phyloP scores from a whole-genome alignment of 2,888 invertebrate species.

The Limnephilus auricula region DNA sequence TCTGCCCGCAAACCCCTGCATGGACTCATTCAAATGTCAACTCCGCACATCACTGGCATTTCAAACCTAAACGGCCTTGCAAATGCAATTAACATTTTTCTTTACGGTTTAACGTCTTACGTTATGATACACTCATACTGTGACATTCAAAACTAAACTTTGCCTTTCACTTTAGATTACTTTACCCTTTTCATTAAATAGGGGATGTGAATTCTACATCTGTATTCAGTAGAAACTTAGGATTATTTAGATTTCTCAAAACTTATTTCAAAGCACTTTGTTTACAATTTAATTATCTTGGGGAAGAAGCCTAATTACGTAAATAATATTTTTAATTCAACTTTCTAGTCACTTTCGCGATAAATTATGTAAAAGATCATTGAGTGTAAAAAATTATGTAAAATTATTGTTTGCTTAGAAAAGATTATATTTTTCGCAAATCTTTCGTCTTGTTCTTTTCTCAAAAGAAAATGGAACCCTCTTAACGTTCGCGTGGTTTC shows the following conservation, averaged over 20 bases:
- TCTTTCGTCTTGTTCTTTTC: slow-evolving; percentile 41
- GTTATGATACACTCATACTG: not conserved
- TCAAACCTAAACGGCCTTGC: not conserved
- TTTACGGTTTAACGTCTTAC: not conserved
- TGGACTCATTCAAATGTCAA: slow-evolving; percentile 43
- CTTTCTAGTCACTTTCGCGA: not conserved
- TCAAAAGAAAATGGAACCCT: slow-evolving; percentile 37
- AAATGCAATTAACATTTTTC: not conserved
- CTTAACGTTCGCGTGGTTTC: slow-evolving; percentile 15
- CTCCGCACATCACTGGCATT: slow-evolving; percentile 29
- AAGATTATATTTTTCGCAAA: not conserved
- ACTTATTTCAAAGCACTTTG: not conserved
- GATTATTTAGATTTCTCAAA: not conserved
- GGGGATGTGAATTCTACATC: not conserved
- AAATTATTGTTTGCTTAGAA: not conserved
- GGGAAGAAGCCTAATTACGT: not conserved
- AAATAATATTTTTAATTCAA: not conserved
- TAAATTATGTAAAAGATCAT: not conserved
- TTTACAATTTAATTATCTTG: not conserved
- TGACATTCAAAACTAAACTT: slow-evolving; percentile 18
- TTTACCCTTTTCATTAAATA: not conserved
- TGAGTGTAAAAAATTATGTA: not conserved
- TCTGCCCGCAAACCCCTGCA: not conserved
- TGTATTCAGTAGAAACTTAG: not conserved
- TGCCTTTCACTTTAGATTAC: not conserved